Base-by-base conservation (phyloP, 2,888 invertebrate genomes). In the Torymus texanus region DNA sequence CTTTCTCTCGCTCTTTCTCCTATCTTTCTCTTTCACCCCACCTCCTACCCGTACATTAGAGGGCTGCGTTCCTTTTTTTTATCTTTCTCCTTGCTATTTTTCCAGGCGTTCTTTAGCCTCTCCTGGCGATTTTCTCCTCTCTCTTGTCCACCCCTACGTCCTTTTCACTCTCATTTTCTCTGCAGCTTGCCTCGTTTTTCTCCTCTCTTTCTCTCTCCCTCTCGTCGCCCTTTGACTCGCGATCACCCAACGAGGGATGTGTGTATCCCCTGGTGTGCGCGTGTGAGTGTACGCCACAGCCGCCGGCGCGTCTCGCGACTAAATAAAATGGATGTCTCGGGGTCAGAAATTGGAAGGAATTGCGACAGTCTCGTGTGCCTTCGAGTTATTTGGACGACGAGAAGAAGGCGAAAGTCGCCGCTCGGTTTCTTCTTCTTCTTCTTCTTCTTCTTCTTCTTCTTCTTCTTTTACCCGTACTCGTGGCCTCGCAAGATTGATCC, bases 281-380 rank as follows among this genome's bases (percentile, higher is more conserved):
- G 18, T 53, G 14, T 21, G 24, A 61, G 29, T 61, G 65, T 70
- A 83, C 41, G 83, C 83, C 82, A 84, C 83, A 81, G 85, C 18
- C 14, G 68, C 41, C 41, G 2, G 50, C 18, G 85, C 85, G 84
- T 85, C 83, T 78, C 81, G 84, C 81, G 87, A 79, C 87, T 89
- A 90, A 90, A 89, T 90, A 89, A 90, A 90, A 90, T 90, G 87
- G 87, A 90, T 90, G 88, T 87, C 86, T 85, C 85, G 83, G 87
- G 87, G 85, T 85, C 85, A 87, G 84, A 88, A 88, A 89, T 89
- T 88, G 87, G 87, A 85, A 88, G 87, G 88, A 88, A 89, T 88
- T 88, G 88, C 87, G 83, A 83, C 79, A 82, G 86, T 83, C 85
- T 83, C 41, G 41, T 41, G 41, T 83, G 82, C 83, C 83, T 50